Conservation (phyloP, 2,797 vertebrate species). For the Orientallactaga sibirica region DNA sequence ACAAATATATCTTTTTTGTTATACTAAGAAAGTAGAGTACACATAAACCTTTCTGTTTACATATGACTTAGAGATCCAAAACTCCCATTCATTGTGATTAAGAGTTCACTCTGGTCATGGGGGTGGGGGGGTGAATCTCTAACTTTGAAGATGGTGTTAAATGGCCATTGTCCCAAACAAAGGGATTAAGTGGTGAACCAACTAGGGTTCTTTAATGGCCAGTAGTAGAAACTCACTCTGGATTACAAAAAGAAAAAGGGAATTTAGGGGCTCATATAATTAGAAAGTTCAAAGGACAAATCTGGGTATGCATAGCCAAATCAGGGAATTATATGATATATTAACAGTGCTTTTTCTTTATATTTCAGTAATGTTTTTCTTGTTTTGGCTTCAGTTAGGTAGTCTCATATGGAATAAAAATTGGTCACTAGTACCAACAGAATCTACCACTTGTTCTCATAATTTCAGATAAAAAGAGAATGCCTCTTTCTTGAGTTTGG, state of each 20-base stretch:
- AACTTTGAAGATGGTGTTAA: constrained; percentile 15
- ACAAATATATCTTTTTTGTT: not conserved
- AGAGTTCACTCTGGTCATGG: not conserved
- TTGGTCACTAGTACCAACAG: not conserved
- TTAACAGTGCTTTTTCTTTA: not conserved
- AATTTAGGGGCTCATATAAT: not conserved
- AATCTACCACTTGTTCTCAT: not conserved
- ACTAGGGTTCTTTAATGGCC: not conserved
- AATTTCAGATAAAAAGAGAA: constrained; percentile 44
- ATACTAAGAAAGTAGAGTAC: not conserved
- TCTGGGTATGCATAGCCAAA: not conserved
- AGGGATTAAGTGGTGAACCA: not conserved
- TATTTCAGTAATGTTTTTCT: not conserved
- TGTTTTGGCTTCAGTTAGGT: not conserved
- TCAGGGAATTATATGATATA: not conserved
- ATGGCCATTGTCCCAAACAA: not conserved
- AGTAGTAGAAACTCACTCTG: not conserved
- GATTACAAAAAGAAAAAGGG: not conserved
- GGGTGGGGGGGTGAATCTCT: not conserved
- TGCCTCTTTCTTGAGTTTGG: not conserved
- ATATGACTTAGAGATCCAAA: not conserved
- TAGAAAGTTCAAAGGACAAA: constrained; percentile 30
- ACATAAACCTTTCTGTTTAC: not conserved
- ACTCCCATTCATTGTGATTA: not conserved
- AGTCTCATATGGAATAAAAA: not conserved